Conservation (phyloP, 2,797 vertebrate genomes). For the Brachyrhaphis roseni region DNA sequence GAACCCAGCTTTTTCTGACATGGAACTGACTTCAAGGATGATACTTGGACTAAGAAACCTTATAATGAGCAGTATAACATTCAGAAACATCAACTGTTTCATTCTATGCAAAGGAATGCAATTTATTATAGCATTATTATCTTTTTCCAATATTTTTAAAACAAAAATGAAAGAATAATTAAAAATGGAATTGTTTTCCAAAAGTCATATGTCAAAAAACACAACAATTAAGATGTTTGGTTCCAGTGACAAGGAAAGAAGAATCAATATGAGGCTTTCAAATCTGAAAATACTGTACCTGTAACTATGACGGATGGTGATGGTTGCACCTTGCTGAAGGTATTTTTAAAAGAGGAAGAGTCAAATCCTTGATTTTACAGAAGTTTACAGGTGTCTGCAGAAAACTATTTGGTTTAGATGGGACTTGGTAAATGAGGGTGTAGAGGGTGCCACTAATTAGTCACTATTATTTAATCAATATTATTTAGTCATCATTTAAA, state of each 20-base stretch:
- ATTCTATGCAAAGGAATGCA: conserved; percentile 11
- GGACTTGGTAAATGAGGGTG: not conserved
- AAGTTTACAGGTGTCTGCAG: not conserved
- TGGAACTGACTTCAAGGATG: not conserved
- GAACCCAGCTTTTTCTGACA: conserved; percentile 4
- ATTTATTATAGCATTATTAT: conserved; percentile 15
- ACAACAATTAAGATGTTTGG: not conserved
- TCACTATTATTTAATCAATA: too few relatives aligned
- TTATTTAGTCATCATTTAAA: not conserved
- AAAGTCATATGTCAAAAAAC: not conserved
- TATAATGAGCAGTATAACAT: not conserved
- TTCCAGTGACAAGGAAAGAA: not conserved
- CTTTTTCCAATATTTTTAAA: not conserved
- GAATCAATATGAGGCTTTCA: not conserved
- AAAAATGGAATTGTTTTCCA: not conserved
- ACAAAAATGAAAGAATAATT: not conserved
- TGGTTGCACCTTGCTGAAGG: not conserved
- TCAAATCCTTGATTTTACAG: conserved; percentile 5
- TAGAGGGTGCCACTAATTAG: too few relatives aligned
- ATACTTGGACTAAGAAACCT: conserved; percentile 23
- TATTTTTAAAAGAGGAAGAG: not conserved
- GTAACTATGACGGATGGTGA: not conserved
- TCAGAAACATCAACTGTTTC: conserved; percentile 8
- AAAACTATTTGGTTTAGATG: not conserved
- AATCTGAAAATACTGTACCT: not conserved